Conservation (phyloP, 2,888 invertebrate genomes). For the Eucera pruinosa region DNA sequence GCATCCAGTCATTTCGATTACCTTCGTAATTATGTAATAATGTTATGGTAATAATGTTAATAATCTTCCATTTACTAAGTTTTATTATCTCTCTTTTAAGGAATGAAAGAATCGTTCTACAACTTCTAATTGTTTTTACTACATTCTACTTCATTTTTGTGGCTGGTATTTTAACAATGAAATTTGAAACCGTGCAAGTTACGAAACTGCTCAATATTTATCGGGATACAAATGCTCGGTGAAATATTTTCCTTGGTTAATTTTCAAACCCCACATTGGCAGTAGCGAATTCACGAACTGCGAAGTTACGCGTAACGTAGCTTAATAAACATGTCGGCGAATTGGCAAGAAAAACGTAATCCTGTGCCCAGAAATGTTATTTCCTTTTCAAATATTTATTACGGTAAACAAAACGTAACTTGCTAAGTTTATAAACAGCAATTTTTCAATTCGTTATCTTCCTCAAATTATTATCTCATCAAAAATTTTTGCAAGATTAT, state of each 20-base stretch:
- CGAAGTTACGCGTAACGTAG: conserved; percentile 26
- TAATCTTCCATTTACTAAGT: too few relatives aligned
- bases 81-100: too few relatives aligned
- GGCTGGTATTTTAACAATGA: too few relatives aligned
- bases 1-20: too few relatives aligned
- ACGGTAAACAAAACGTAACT: background rate
- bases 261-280: conserved; percentile 5
- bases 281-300: conserved; percentile 2
- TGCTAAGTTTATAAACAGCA: background rate
- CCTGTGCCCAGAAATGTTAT: conserved; percentile 7
- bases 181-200: too few relatives aligned
- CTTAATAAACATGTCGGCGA: conserved; percentile 28
- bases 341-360: conserved; percentile 36
- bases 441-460: background rate
- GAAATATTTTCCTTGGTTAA: background rate
- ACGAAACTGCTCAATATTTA: background rate
- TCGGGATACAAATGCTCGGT: background rate
- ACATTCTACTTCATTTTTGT: too few relatives aligned
- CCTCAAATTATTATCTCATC: too few relatives aligned
- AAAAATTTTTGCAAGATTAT: too few relatives aligned
- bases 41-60: too few relatives aligned
- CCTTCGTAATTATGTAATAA: too few relatives aligned
- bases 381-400: conserved; percentile 10
- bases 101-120: too few relatives aligned
- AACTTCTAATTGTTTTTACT: too few relatives aligned